Evolutionary conservation across 2,113 vertebrate species (phyloP), one percentile per base, ranked within the genome.

Genomic region (Ivindomyrus marchei): DNA sequence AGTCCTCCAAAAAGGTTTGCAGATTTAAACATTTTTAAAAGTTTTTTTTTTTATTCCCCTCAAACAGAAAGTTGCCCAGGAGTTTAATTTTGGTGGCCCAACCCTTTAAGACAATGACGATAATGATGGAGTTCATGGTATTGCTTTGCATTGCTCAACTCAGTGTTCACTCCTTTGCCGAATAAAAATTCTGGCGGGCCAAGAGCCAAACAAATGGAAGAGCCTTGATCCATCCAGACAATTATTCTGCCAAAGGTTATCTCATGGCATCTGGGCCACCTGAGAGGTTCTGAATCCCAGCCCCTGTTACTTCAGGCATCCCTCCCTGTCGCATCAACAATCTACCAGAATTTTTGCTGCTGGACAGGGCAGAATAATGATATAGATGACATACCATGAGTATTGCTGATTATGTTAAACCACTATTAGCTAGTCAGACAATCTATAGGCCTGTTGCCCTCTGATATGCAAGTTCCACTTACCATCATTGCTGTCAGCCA

Each of bases 401-500:
- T 77, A 4, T n/a, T n/a, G 47, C 24, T n/a, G 24, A 49, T 50
- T 27, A 49, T 86, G 27, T 47, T 27, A 27, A 45, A 47, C 83
- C 3, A 85, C 39, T 45, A 85, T 42, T 47, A 39, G 83, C 9
- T 47, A 21, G 46, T 24, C 3, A 27, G 49, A 15, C 3, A 17
- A 27, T 31, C 45, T 17, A 49, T 2, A 13, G 13, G 50, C 46
- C 88, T 31, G 3, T 15, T 3, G 19, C 39, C 10, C 9, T 4
- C 70, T 24, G 46, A 84, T n/a, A 19, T 2, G 15, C 15, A n/a
- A 8, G 0, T 19, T 50, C 8, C 10, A 94, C 97, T 97, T 91
- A 97, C 97, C 97, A 45, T 98, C 97, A 89, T 97, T 93, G 7
- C 24, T 93, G 92, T 97, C 97, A 52, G 96, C 94, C 93, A 97